phyloP scores from a whole-genome alignment of 2,888 invertebrate species.

The Pecten maximus region DNA sequence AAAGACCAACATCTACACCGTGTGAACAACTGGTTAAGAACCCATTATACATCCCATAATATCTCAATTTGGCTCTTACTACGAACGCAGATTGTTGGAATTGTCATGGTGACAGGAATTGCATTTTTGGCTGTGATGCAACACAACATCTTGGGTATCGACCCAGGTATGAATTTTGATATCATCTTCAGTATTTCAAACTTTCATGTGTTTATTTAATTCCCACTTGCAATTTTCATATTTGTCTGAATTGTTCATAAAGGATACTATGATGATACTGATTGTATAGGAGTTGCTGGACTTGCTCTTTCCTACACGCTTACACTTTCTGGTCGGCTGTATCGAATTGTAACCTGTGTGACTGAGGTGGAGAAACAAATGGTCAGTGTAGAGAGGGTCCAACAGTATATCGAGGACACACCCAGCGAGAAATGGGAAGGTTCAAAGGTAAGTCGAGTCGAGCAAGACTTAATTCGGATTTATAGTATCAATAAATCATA shows the following conservation, averaged over 20 bases:
- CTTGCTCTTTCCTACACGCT: slow-evolving; percentile 96
- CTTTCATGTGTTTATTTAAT: too few species aligned
- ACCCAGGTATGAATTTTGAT: slow-evolving; percentile 90
- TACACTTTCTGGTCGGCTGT: slow-evolving; percentile 92
- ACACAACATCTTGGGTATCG: slow-evolving; percentile 88
- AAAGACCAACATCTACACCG: too few species aligned
- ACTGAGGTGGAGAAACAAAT: slow-evolving; percentile 86
- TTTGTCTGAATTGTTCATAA: too few species aligned
- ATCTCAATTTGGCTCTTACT: slow-evolving; percentile 89
- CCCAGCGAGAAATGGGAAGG: slow-evolving; percentile 80
- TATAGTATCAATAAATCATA: too few species aligned
- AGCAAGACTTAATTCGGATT: too few species aligned
- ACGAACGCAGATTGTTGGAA: slow-evolving; percentile 91
- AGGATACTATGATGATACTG: too few species aligned
- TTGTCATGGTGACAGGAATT: slow-evolving; percentile 87
- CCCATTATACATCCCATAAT: too few species aligned
- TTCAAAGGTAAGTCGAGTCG: not conserved
- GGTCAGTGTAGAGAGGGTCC: slow-evolving; percentile 93
- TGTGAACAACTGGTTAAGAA: too few species aligned
- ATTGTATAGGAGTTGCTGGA: slow-evolving; percentile 91
- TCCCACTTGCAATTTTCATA: too few species aligned
- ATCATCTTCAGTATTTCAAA: too few species aligned
- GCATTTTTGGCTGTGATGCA: slow-evolving; percentile 90
- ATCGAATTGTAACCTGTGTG: slow-evolving; percentile 93
- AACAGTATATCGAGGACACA: slow-evolving; percentile 88